Base-by-base conservation (phyloP, 2,113 vertebrate genomes). In the Ancistrus triradiatus region DNA sequence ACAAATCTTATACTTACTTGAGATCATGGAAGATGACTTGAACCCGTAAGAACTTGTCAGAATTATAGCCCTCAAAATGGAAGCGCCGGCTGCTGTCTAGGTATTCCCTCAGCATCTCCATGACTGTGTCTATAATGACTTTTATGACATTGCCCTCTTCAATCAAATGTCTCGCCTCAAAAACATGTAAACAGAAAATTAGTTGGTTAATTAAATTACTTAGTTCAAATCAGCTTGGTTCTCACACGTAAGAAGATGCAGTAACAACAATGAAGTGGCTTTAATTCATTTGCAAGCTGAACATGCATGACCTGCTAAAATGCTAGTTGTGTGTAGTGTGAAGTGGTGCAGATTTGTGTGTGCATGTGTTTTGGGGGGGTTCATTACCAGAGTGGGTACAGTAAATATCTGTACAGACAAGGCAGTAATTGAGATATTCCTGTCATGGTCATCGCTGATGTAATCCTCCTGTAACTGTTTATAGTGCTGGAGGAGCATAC, bases 371-470 rank as follows among this genome's bases (percentile, higher is more conserved):
- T n/a, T 24, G 6, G 7, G 42, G 31, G 25, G 11, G 58, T 56
- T 85, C 87, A 37, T 74, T 84, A 98, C 96, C 89, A 99, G 70
- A 61, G 96, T 99, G 37, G 95, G 95, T 13, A 98, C 96, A 27
- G 96, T 99, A 78, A 98, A 98, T 80, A 99, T 94, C 79, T 99
- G 96, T 76, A 99, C 96, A 1, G 96, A 98, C 48, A 98, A 84
- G 1, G 93, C 91, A 21, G 94, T 97, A 73, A 99, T 81, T 6
- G 95, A 98, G 61, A 98, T 89, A 74, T 89, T 94, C 75, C 91
- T 90, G 43, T 98, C 95, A 55, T 97, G 95, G 72, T 99, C 95
- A 78, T 99, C 95, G 58, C 68, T 87, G 74, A 98, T 95, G 58
- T 94, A 98, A 24, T 98, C 94, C 63, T 93, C 93, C 71, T 99